Base-by-base conservation (phyloP, 1,140 invertebrate species). In the Gonatopus flavifemur region DNA sequence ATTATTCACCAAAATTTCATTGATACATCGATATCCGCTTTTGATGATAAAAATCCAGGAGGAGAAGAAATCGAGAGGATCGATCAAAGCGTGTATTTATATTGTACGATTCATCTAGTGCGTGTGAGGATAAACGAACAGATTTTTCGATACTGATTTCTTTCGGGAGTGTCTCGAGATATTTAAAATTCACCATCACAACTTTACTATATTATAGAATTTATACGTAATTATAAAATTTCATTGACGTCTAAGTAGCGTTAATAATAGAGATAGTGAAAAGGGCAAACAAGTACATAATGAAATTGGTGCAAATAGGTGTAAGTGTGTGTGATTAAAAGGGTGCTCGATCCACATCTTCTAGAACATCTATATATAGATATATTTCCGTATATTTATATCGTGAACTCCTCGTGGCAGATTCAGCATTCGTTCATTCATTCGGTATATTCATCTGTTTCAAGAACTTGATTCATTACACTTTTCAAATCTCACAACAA, bases 261-360 rank as follows among this genome's bases (percentile, higher is more conserved):
- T 55, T 57, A 20, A 55, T 57, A n/a, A n/a, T 51, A 55, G 58
- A 61, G 55, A 67, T 54, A 62, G 54, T n/a, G n/a, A 57, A 30
- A 62, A 71, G 65, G 69, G 67, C 67, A 74, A 72, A 76, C 67
- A 76, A 76, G 67, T 75, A 68, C n/a, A n/a, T n/a, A n/a, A n/a
- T 68, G 55, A 60, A 70, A 62, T 64, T 66, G 66, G 76, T 77
- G 73, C 76, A 74, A 68, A 74, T 66, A 69, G 70, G 69, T 75
- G 56, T 64, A 67, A n/a, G n/a, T n/a, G n/a, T n/a, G n/a, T n/a
- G n/a, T n/a, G n/a, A n/a, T n/a, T 57, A 50, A 65, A 74, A 72
- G 69, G 69, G 72, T 77, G 72, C 69, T 67, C 67, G 67, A 65
- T 72, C 64, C 71, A 72, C 66, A 70, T 69, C 64, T 60, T 68